Evolutionary conservation across 2,113 vertebrate genomes (phyloP).

Genomic region (Chitala chitala): DNA sequence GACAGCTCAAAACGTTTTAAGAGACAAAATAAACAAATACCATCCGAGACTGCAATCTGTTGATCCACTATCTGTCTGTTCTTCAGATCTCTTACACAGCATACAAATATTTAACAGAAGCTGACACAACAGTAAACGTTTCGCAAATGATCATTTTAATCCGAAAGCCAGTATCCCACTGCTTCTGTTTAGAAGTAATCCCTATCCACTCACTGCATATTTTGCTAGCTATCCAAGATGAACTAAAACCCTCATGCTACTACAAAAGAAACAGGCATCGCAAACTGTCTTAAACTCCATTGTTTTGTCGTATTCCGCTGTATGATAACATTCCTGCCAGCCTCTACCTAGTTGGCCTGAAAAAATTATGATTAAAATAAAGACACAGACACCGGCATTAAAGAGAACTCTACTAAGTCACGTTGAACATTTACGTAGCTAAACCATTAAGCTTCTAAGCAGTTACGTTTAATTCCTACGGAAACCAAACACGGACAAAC

Average conservation of each 20-base stretch:
- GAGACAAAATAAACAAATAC: background rate
- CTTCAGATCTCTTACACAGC: background rate
- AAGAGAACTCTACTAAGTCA: too few species aligned
- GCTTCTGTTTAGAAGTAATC: background rate
- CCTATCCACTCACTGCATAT: background rate
- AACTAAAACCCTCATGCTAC: too few species aligned
- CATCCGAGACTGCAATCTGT: background rate
- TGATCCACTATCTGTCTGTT: background rate
- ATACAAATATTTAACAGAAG: background rate
- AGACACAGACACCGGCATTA: too few species aligned
- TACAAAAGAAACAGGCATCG: too few species aligned
- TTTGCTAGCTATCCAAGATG: too few species aligned
- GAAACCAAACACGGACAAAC: background rate
- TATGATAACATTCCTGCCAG: too few species aligned
- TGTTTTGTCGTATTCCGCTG: too few species aligned
- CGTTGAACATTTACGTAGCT: constrained; percentile 6
- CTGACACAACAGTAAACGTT: background rate
- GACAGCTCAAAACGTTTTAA: background rate
- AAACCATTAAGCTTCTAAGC: background rate
- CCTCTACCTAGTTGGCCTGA: too few species aligned
- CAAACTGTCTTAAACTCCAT: too few species aligned
- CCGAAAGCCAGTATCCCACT: background rate
- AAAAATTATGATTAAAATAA: too few species aligned
- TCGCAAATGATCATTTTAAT: background rate
- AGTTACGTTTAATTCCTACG: too few species aligned